A percentile compares a stretch with the other conserved stretches of the same genome.
These are phyloP conservation scores for Chrysolina haemoptera DNA, from an alignment of 2,888 invertebrate genomes.

Conservation along the genomic window DNA sequence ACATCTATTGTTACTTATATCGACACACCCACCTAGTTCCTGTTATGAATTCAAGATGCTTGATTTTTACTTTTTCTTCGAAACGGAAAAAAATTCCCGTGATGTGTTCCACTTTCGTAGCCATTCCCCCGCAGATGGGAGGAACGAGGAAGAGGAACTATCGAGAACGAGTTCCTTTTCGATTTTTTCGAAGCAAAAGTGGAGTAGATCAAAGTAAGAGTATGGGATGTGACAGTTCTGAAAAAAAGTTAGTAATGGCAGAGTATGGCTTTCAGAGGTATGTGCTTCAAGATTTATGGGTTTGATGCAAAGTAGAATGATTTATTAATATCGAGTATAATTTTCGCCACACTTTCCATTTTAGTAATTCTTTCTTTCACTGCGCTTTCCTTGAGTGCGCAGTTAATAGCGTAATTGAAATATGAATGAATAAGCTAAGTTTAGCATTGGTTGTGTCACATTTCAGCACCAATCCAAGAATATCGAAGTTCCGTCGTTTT, in stretches of 20 bases:
- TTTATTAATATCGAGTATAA: background rate
- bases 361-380: too few species aligned
- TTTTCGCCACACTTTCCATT: too few species aligned
- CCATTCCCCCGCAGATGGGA: constrained; percentile 25
- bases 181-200: constrained; percentile 12
- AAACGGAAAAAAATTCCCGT: background rate
- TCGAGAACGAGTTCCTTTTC: constrained; percentile 13
- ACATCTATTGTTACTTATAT: constrained; percentile 52
- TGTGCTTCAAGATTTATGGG: background rate
- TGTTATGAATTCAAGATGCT: constrained; percentile 49
- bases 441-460: too few species aligned
- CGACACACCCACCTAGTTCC: constrained; percentile 51
- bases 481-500: too few species aligned
- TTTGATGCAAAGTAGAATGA: background rate
- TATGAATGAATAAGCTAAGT: too few species aligned
- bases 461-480: too few species aligned
- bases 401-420: too few species aligned
- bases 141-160: constrained; percentile 44
- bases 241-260: background rate
- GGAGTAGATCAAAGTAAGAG: constrained; percentile 16
- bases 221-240: constrained; percentile 2
- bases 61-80: constrained; percentile 33
- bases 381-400: too few species aligned
- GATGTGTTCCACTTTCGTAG: constrained; percentile 45
- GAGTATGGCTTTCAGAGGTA: background rate